Conservation (phyloP, 2,797 vertebrate species). For the Hippoglossus hippoglossus region DNA sequence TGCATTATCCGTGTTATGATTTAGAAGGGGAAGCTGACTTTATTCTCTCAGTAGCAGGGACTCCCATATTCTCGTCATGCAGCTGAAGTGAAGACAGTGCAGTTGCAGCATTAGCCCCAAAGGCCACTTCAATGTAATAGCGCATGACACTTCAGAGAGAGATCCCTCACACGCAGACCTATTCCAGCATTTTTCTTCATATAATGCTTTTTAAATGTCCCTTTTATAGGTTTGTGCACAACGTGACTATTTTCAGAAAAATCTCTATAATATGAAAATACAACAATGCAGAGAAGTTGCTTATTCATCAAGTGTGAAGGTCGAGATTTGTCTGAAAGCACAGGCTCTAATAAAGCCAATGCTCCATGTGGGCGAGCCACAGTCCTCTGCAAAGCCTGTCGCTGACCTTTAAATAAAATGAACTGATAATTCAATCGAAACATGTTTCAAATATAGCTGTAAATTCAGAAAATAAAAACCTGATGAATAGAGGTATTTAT, state of each 20-base stretch:
- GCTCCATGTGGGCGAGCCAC: not conserved
- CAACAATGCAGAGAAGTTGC: not conserved
- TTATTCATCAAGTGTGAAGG: constrained; percentile 14
- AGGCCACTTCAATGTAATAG: constrained; percentile 57
- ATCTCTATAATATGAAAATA: constrained; percentile 11
- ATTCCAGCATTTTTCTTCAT: constrained; percentile 11
- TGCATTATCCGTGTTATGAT: constrained; percentile 67
- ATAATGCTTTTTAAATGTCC: not conserved
- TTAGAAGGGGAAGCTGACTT: constrained; percentile 44
- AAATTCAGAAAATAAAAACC: not conserved
- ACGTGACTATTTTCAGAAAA: not conserved
- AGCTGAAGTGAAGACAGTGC: constrained; percentile 35
- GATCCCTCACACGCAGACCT: constrained; percentile 19
- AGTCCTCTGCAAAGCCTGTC: constrained; percentile 6
- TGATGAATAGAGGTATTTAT: constrained; percentile 11
- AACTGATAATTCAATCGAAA: constrained; percentile 33
- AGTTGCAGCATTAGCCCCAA: constrained; percentile 42
- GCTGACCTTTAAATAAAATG: constrained; percentile 39
- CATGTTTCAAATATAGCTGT: constrained; percentile 21
- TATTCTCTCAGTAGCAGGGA: constrained; percentile 47
- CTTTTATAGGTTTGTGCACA: constrained; percentile 1
- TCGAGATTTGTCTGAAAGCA: constrained; percentile 34
- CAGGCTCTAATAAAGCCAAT: constrained; percentile 32
- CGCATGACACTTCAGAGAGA: constrained; percentile 40
- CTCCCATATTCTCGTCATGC: constrained; percentile 46